Conservation (phyloP, 2,888 invertebrate species). For the Acrobasis repandana region DNA sequence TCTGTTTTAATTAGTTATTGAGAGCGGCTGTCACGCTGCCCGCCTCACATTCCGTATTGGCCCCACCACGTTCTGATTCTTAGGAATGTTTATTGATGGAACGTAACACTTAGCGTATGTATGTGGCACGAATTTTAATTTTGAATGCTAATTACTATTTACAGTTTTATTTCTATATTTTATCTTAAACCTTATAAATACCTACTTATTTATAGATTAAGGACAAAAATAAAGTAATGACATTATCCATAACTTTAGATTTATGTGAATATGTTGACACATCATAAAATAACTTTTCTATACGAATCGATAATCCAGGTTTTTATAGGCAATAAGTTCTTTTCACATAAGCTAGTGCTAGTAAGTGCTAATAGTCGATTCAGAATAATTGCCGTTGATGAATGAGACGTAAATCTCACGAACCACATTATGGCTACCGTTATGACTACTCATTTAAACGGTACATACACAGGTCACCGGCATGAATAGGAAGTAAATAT, state of each 20-base stretch:
- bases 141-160: constrained; percentile 26
- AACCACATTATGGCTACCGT: constrained; percentile 30
- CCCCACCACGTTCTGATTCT: constrained; percentile 65
- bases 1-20: constrained; percentile 80
- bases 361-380: constrained; percentile 26
- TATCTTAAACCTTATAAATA: not conserved
- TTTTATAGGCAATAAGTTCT: constrained; percentile 37
- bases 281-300: constrained; percentile 8
- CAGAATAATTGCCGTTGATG: constrained; percentile 29
- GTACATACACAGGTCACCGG: constrained; percentile 45
- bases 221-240: not conserved
- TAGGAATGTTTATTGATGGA: constrained; percentile 66
- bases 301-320: constrained; percentile 38
- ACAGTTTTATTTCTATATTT: not conserved
- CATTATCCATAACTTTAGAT: not conserved
- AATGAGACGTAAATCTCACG: constrained; percentile 32
- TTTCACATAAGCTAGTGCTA: constrained; percentile 28
- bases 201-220: not conserved
- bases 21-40: constrained; percentile 74
- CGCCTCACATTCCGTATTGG: constrained; percentile 67
- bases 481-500: constrained; percentile 25
- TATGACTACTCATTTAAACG: constrained; percentile 52
- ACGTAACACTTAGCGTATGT: constrained; percentile 53
- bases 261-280: not conserved
- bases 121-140: constrained; percentile 25